phyloP scores from a whole-genome alignment of 2,888 invertebrate species.

The Cremastinae sp. region DNA sequence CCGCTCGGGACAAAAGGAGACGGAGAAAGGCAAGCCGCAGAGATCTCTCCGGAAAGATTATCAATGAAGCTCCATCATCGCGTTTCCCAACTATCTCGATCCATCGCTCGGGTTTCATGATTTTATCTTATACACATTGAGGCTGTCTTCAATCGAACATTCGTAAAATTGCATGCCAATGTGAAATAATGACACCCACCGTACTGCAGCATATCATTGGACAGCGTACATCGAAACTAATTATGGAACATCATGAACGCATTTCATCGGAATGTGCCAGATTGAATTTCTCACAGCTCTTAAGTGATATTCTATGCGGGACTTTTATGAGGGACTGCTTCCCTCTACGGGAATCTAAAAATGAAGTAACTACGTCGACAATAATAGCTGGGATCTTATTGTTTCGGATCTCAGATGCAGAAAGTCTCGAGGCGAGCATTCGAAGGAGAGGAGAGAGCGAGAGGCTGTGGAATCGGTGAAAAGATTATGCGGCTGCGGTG shows the following conservation, averaged over 20 bases:
- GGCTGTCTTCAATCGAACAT: constrained; percentile 11
- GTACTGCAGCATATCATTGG: background rate
- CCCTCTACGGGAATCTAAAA: background rate
- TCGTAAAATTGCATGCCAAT: background rate
- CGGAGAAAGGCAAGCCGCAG: background rate
- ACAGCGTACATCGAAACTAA: background rate
- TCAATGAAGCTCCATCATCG: constrained; percentile 19
- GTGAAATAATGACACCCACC: background rate
- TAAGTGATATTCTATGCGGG: too few species aligned
- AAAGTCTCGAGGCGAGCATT: background rate
- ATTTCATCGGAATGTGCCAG: background rate
- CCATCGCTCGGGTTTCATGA: constrained; percentile 9
- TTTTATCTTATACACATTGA: constrained; percentile 3
- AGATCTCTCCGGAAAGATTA: constrained; percentile 20
- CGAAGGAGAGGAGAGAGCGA: constrained; percentile 5
- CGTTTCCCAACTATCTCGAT: constrained; percentile 15
- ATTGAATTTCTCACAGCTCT: background rate
- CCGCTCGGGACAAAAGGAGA: constrained; percentile 31
- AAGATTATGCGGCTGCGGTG: constrained; percentile 61
- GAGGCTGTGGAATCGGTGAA: constrained; percentile 44
- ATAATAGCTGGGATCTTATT: too few species aligned
- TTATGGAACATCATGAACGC: background rate
- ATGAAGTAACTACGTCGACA: background rate
- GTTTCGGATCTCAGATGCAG: background rate
- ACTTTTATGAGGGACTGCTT: background rate